A percentile compares a stretch with the other conserved stretches of the same genome.
Conservation (phyloP, 2,888 invertebrate genomes). For the Chaitophorus viminalis region DNA sequence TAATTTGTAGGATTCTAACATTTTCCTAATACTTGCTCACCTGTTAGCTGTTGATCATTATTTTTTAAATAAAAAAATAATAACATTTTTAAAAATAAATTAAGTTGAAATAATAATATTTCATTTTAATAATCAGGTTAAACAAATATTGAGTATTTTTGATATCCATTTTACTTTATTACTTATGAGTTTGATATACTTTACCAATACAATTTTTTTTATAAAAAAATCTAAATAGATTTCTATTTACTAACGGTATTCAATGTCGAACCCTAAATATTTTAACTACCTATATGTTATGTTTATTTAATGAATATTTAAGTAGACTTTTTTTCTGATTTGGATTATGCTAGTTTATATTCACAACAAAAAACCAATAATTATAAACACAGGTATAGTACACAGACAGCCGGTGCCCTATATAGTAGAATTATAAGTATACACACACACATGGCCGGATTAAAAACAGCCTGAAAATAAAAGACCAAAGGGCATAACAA, state of each 20-base stretch:
- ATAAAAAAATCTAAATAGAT: no score
- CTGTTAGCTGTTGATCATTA: background rate
- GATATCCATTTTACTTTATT: no score
- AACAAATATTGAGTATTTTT: no score
- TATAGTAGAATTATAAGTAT: background rate
- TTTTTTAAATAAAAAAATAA: background rate
- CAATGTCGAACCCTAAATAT: background rate
- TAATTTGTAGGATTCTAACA: background rate
- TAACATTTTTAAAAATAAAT: background rate
- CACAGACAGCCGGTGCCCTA: background rate
- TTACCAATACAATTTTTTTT: no score
- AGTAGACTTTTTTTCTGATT: background rate
- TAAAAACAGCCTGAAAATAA: constrained; percentile 19
- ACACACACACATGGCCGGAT: background rate
- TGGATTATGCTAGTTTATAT: background rate
- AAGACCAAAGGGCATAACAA: constrained; percentile 22
- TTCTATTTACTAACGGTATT: background rate
- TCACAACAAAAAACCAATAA: background rate
- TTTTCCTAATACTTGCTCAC: background rate
- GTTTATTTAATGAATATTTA: background rate
- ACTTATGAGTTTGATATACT: no score
- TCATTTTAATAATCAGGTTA: no score
- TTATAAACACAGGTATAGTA: background rate
- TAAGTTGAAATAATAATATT: background rate
- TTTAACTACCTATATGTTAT: background rate